Percentiles rank a stretch among this genome's conserved stretches.
Evolutionary conservation across 2,888 invertebrate species (phyloP).

Genomic region (Notocelia uddmanniana): DNA sequence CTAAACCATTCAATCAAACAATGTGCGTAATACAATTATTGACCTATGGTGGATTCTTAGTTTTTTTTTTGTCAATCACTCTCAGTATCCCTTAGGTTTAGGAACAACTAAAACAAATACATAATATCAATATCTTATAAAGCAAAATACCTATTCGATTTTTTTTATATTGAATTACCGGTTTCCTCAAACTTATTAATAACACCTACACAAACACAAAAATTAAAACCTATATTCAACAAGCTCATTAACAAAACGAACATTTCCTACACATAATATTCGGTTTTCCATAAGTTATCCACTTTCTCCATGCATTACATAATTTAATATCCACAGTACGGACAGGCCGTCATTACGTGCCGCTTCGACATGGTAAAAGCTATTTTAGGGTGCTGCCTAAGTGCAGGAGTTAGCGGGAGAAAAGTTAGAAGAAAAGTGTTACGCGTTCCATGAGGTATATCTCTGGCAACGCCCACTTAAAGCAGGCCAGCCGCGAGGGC

Average conservation of each 20-base stretch:
- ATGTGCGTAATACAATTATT: too few species aligned
- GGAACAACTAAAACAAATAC: too few species aligned
- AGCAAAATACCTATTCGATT: too few species aligned
- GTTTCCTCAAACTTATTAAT: neutral
- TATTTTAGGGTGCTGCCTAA: constrained; percentile 46
- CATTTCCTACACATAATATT: constrained; percentile 20
- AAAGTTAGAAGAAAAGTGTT: neutral
- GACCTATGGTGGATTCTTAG: too few species aligned
- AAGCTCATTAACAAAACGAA: constrained; percentile 5
- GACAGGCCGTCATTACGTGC: constrained; percentile 56
- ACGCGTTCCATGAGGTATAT: too few species aligned
- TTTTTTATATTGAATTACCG: neutral
- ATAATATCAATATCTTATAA: too few species aligned
- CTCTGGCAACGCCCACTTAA: too few species aligned
- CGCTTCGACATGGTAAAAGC: constrained; percentile 65
- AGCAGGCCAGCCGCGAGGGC: too few species aligned
- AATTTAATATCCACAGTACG: constrained; percentile 44
- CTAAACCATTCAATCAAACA: too few species aligned
- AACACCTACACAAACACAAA: neutral
- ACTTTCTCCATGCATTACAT: constrained; percentile 40
- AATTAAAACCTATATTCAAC: neutral
- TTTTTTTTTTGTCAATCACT: too few species aligned
- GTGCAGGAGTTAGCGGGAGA: constrained; percentile 51
- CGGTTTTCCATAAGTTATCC: constrained; percentile 35
- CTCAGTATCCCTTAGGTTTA: too few species aligned